Conservation (phyloP, 2,113 vertebrate genomes). For the Pachyramphus minor region DNA sequence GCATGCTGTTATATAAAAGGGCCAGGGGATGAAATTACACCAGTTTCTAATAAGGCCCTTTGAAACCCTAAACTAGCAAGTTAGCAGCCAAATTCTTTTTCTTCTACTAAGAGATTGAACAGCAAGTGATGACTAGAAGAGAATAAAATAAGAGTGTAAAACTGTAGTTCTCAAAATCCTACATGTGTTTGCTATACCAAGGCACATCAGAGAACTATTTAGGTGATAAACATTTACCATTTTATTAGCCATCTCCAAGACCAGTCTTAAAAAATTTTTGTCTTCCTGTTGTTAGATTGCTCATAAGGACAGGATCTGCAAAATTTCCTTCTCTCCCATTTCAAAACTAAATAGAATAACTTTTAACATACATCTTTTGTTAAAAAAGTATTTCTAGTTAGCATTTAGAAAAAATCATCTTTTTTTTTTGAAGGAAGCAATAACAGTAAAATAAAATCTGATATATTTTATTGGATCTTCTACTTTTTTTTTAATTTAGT, state of each 20-base stretch:
- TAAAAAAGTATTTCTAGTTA: not conserved
- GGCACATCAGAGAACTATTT: not conserved
- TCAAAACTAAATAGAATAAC: not conserved
- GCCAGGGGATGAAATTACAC: slow-evolving; percentile 89
- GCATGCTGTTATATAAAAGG: slow-evolving; percentile 74
- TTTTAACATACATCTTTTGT: not conserved
- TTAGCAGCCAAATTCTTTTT: slow-evolving; percentile 86
- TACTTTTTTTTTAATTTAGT: not conserved
- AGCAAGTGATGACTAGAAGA: slow-evolving; percentile 74
- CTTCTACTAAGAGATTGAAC: slow-evolving; percentile 77
- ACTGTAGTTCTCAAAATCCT: not conserved
- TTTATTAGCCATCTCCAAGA: not conserved
- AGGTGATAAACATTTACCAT: not conserved
- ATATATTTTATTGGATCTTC: not conserved
- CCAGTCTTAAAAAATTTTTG: not conserved
- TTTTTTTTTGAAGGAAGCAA: not conserved
- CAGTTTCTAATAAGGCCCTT: slow-evolving; percentile 86
- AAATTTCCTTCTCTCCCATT: not conserved
- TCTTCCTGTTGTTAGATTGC: not conserved
- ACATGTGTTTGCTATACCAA: not conserved
- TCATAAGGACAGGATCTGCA: not conserved
- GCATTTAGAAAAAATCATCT: not conserved
- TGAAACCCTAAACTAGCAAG: slow-evolving; percentile 82
- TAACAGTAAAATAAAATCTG: not conserved
- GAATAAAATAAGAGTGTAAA: slow-evolving; percentile 50